phyloP scores from a whole-genome alignment of 1,140 invertebrate species.

The Drosophila rufa region DNA sequence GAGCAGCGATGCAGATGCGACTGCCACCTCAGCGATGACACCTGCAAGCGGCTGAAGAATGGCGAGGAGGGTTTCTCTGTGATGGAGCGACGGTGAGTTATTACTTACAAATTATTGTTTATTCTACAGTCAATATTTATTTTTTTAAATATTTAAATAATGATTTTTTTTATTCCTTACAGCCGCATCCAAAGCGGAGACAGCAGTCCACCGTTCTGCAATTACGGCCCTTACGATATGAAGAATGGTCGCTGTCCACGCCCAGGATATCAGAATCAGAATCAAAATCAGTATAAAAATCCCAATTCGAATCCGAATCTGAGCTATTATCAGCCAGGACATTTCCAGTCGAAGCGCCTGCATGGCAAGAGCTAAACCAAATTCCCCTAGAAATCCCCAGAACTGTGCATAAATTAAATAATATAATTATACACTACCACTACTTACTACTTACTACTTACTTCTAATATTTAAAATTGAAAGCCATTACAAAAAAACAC shows the following conservation, averaged over 20 bases:
- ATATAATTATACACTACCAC: constrained; percentile 14
- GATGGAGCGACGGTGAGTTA: constrained; percentile 66
- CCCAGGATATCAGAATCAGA: constrained; percentile 12
- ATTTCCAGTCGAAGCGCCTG: constrained; percentile 36
- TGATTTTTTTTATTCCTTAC: neutral
- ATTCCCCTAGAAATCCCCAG: constrained; percentile 42
- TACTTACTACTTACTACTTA: constrained; percentile 10
- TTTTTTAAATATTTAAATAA: neutral
- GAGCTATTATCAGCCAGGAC: constrained; percentile 8
- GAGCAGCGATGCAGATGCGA: constrained; percentile 67
- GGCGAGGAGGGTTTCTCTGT: constrained; percentile 79
- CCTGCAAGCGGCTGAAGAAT: constrained; percentile 75
- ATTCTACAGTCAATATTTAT: no score
- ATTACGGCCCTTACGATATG: constrained; percentile 61
- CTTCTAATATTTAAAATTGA: constrained; percentile 18
- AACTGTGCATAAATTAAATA: constrained; percentile 69
- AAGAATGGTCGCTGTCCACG: constrained; percentile 74
- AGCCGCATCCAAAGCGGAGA: constrained; percentile 66
- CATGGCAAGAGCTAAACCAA: constrained; percentile 54
- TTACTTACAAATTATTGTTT: neutral
- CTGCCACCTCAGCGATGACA: constrained; percentile 65
- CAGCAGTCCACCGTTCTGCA: constrained; percentile 71
- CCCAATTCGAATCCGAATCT: constrained; percentile 6
- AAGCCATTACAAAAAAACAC: constrained; percentile 3
- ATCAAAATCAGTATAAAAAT: constrained; percentile 27